Evolutionary conservation across 2,888 invertebrate genomes (phyloP).

Genomic region (Aporophyla lueneburgensis): DNA sequence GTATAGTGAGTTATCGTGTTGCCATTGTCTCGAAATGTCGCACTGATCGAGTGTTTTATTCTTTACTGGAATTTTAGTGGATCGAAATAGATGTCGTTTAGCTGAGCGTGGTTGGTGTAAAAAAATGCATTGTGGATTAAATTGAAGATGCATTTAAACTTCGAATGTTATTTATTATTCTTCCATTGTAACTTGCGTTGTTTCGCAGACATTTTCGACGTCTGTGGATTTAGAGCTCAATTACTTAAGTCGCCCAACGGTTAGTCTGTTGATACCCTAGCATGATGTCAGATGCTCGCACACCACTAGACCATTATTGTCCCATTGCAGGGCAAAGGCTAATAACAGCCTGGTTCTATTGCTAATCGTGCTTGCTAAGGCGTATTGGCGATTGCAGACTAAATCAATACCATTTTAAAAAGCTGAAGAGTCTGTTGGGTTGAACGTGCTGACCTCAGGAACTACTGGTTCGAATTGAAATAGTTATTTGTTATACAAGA

Average conservation of each 20-base stretch:
- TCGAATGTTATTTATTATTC: not conserved
- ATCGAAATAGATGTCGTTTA: constrained; percentile 70
- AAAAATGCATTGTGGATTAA: constrained; percentile 22
- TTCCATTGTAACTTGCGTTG: not conserved
- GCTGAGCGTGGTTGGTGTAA: constrained; percentile 48
- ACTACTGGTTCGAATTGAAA: too few relatives aligned
- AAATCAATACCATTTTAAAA: too few relatives aligned
- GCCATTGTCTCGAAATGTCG: constrained; percentile 77
- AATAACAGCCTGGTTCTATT: too few relatives aligned
- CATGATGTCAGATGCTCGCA: too few relatives aligned
- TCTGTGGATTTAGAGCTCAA: not conserved
- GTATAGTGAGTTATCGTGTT: constrained; percentile 75
- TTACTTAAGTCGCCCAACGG: not conserved
- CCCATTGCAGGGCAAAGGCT: too few relatives aligned
- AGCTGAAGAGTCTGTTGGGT: too few relatives aligned
- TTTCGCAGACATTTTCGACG: not conserved
- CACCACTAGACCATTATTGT: too few relatives aligned
- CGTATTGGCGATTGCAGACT: too few relatives aligned
- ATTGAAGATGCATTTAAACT: constrained; percentile 1
- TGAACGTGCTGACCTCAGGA: too few relatives aligned
- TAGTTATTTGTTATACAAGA: too few relatives aligned
- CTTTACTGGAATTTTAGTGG: constrained; percentile 72
- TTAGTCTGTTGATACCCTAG: not conserved
- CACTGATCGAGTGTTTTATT: constrained; percentile 77
- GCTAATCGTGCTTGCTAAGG: too few relatives aligned